Conservation (phyloP, 2,113 vertebrate species). For the Hippocampus barbouri region DNA sequence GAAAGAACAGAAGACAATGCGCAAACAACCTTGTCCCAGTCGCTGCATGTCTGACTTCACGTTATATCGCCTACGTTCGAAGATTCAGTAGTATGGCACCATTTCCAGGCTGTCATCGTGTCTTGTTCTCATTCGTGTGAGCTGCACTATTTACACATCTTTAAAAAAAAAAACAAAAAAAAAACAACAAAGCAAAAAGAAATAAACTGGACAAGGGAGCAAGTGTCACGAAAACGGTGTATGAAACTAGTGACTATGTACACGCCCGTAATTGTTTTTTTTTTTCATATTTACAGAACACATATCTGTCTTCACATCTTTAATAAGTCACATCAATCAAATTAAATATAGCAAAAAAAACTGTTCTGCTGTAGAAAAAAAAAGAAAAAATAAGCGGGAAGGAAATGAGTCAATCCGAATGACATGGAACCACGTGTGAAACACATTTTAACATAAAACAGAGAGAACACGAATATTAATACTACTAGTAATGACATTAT, state of each 20-base stretch:
- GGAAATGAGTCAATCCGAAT: constrained; percentile 20
- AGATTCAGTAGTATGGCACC: constrained; percentile 63
- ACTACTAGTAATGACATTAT: constrained; percentile 35
- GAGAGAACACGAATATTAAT: constrained; percentile 41
- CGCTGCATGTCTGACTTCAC: constrained; percentile 26
- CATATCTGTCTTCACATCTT: constrained; percentile 45
- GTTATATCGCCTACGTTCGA: constrained; percentile 20
- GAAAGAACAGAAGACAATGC: constrained; percentile 11
- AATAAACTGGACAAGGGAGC: constrained; percentile 21
- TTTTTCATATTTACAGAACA: constrained; percentile 28
- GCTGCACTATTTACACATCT: constrained; percentile 46
- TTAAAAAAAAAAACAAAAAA: not conserved
- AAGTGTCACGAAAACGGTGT: constrained; percentile 49
- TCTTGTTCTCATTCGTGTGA: constrained; percentile 32
- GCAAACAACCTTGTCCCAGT: not conserved
- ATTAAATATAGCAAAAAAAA: constrained; percentile 59
- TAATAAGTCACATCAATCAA: constrained; percentile 58
- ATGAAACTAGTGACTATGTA: constrained; percentile 53
- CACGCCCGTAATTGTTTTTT: constrained; percentile 44
- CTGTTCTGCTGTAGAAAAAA: constrained; percentile 41
- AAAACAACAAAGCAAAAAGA: not conserved
- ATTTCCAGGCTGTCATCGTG: constrained; percentile 46
- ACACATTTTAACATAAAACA: constrained; percentile 55
- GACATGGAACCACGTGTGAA: constrained; percentile 42
- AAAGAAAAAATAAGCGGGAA: constrained; percentile 29